Conservation (phyloP, 2,797 vertebrate genomes). For the Vespertilio murinus region DNA sequence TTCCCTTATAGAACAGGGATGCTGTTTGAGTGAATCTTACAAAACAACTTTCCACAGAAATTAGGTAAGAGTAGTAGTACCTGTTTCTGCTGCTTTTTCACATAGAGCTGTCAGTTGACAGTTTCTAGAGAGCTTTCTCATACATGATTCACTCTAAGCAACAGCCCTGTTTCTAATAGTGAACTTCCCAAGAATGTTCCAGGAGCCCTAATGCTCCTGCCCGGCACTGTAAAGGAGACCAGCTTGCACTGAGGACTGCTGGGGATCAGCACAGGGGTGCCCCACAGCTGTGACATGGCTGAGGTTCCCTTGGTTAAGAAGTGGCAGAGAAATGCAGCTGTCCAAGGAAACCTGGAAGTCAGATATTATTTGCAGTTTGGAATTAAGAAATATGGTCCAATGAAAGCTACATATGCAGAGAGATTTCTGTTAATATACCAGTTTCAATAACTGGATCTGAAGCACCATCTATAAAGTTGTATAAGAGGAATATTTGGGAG, state of each 20-base stretch:
- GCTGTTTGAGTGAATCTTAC: not conserved
- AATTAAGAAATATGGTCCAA: not conserved
- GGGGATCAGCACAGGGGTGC: fast-evolving
- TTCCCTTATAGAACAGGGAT: not conserved
- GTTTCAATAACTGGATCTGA: not conserved
- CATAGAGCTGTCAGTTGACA: not conserved
- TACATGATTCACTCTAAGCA: not conserved
- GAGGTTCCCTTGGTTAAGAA: not conserved
- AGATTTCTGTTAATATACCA: not conserved
- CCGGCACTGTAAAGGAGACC: not conserved
- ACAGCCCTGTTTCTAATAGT: not conserved
- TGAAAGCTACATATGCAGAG: not conserved
- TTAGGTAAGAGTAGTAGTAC: not conserved
- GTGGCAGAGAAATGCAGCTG: not conserved
- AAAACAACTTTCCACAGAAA: not conserved
- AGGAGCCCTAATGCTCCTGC: not conserved
- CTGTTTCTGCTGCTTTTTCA: not conserved
- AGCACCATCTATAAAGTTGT: not conserved
- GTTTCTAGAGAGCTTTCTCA: not conserved
- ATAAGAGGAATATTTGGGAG: not conserved
- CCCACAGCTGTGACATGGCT: not conserved
- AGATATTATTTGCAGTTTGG: not conserved
- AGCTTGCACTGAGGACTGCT: not conserved
- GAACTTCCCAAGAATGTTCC: not conserved
- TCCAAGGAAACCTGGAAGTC: not conserved